Evolutionary conservation across 1,140 invertebrate species (phyloP), one percentile per base, ranked within the genome.

Genomic region (Orchestia grillus): DNA sequence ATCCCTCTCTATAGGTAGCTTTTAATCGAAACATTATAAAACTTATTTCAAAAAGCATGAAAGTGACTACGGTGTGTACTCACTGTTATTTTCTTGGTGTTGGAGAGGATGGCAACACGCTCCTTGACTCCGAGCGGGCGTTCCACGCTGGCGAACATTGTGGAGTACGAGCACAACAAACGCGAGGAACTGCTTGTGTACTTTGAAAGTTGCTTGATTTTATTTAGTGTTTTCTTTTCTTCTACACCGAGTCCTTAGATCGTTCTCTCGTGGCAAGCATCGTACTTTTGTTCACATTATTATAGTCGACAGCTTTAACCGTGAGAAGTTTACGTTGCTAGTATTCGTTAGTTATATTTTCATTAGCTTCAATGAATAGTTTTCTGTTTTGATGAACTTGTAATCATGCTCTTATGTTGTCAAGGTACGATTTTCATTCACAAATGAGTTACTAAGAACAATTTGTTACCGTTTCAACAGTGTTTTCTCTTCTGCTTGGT

Each of bases 41-140:
- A 77, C 11, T 15, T 36, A 77, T 19, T 19, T 77, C 15, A 77
- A 36, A 77, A 15, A 23, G 28, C 28, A 77, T 77, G 36, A 77
- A 28, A 36, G 36, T 77, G 36, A 23, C 1, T 77, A 19, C 28
- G 62, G 62, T 77, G 62, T 36, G 28, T 94, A 94, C 92, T 94
- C 44, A 94, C 92, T 1, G 92, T 94, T n/a, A 94, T 45, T 45
- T 45, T 94, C 44, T 40, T 94, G 1, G 92, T 94, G 44, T 47
- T 94, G 92, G 92, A 94, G 92, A 94, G 92, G 36, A 94, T 94
- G 44, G 44, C 92, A 8, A 94, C 92, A 23, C 92, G 43, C 44
- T 94, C 92, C 92, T 94, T 94, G 41, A 94, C 92, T 47, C 92
- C 92, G 3, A 94, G 44, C 40, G 92, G 92, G 23, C 92, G 41